Evolutionary conservation across 2,888 invertebrate species (phyloP), one percentile per base, ranked within the genome.

Genomic region (Phyllotreta cruciferae): DNA sequence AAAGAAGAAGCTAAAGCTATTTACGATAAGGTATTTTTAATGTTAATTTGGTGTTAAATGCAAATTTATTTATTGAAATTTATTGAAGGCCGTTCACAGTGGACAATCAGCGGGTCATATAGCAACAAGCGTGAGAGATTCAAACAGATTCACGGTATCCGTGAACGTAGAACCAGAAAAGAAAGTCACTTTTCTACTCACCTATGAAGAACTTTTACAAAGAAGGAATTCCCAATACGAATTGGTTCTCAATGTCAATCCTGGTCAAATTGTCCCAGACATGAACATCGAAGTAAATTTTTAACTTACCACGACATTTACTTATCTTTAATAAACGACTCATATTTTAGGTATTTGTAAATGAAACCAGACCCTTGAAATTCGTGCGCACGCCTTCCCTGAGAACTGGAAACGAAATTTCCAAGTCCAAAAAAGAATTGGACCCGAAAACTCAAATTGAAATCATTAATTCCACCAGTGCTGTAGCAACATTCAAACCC

Each of bases 151-250:
- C 77, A 85, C 84, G 2, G 87, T 90, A 1, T 84, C 86, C 0
- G 85, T 89, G 44, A 89, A 90, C 74, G 82, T 90, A 4, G 88
- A 87, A 66, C 82, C 88, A 0, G 79, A 83, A 54, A 83, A 84
- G 9, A 85, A 84, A 63, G 88, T 87, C 0, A 80, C 83, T 1
- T 92, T 92, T 78, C 88, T 87, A 71, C 78, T 90, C 68, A 88
- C 86, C 0, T 92, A 92, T 77, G 89, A 91, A 75, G 89, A 91
- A 78, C 73, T 91, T 44, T 78, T 91, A 50, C 79, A 84, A 10
- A 83, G 90, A 3, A 83, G 85, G 56, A 83, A 87, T 64, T 86
- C 87, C 3, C 83, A 85, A 2, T 91, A 91, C 80, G 87, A 90
- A 73, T 86, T 88, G 71, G 84, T 86, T 9, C 83, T 90, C 58